Evolutionary conservation across 92 coral and sea anemone genomes (phyloP).

Genomic region (Zoanthus sansibaricus): DNA sequence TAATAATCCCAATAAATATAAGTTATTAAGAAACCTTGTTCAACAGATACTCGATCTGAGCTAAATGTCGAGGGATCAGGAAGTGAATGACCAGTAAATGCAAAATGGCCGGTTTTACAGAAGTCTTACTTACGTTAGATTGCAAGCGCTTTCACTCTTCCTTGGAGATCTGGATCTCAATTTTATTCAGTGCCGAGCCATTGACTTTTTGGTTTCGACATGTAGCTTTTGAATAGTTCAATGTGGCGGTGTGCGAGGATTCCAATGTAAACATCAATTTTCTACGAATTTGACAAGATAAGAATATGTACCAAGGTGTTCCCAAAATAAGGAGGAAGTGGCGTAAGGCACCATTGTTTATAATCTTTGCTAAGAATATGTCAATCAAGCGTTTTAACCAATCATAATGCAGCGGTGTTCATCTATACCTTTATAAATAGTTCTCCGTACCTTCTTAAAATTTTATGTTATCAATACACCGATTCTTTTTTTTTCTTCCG

Average conservation of each 20-base stretch:
- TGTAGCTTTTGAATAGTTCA: neutral
- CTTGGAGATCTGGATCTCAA: neutral
- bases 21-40: neutral
- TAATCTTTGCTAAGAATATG: conserved; percentile 10
- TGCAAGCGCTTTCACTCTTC: conserved; percentile 21
- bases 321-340: conserved; percentile 37
- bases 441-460: too few relatives aligned
- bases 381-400: conserved; percentile 22
- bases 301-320: conserved; percentile 24
- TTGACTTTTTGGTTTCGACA: neutral
- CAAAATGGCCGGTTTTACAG: conserved; percentile 43
- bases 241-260: neutral
- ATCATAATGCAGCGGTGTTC: conserved; percentile 19
- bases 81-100: conserved; percentile 34
- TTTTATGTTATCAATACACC: too few relatives aligned
- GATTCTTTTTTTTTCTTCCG: too few relatives aligned
- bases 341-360: conserved; percentile 31
- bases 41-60: neutral
- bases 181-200: neutral
- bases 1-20: neutral
- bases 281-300: conserved; percentile 9
- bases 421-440: too few relatives aligned
- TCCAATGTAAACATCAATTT: conserved; percentile 37
- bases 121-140: neutral
- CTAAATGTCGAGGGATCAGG: conserved; percentile 28